A percentile compares a stretch with the other conserved stretches of the same genome.
These are phyloP conservation scores for Asarcornis scutulata DNA, from an alignment of 2,113 vertebrate genomes.

Conservation along the genomic window DNA sequence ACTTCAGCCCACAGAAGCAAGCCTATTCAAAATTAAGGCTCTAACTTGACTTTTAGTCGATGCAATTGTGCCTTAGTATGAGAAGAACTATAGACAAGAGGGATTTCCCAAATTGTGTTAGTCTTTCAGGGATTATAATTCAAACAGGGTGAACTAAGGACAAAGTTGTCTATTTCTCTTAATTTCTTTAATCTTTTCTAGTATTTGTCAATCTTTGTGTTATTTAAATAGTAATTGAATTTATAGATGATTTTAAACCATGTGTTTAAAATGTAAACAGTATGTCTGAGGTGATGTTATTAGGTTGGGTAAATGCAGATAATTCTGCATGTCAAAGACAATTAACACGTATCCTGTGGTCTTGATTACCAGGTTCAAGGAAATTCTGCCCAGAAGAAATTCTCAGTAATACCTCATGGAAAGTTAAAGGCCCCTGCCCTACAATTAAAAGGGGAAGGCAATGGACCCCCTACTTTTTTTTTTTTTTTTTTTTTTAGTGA, in stretches of 20 bases:
- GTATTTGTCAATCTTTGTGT: neutral
- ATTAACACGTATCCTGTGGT: constrained; percentile 76
- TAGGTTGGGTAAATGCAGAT: constrained; percentile 70
- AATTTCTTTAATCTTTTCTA: constrained; percentile 4
- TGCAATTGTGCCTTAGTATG: neutral
- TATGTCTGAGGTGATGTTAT: constrained; percentile 55
- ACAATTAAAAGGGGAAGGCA: constrained; percentile 73
- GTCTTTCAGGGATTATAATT: neutral
- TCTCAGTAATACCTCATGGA: constrained; percentile 64
- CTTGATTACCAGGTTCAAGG: constrained; percentile 76
- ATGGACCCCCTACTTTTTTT: constrained; percentile 45
- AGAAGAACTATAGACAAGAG: neutral
- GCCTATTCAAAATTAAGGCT: neutral
- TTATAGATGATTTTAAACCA: constrained; percentile 40
- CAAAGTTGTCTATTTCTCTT: neutral
- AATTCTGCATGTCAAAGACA: constrained; percentile 71
- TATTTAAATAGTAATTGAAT: constrained; percentile 39
- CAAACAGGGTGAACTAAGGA: neutral
- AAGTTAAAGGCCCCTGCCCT: constrained; percentile 72
- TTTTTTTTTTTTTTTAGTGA: constrained; percentile 55
- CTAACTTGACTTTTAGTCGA: neutral
- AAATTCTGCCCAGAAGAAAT: constrained; percentile 75
- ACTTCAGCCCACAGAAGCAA: neutral
- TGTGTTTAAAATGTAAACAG: constrained; percentile 25
- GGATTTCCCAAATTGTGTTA: neutral